Conservation (phyloP, 1,140 invertebrate genomes). For the Mizuhopecten yessoensis region DNA sequence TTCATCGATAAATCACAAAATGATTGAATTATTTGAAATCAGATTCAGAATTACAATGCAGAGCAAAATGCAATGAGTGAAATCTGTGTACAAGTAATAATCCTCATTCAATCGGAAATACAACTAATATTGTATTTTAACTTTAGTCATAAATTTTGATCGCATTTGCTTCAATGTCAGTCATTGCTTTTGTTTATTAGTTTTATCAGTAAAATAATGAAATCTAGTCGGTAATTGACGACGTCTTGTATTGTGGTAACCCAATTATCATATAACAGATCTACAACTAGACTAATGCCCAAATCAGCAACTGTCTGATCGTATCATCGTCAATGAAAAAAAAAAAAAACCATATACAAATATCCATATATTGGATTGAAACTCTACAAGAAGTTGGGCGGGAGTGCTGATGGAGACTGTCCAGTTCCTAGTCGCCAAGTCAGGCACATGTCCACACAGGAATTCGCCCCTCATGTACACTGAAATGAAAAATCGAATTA, state of each 20-base stretch:
- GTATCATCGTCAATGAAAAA: background rate
- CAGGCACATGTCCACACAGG: background rate
- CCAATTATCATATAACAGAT: background rate
- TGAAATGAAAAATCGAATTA: slow-evolving; percentile 36
- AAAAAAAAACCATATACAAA: background rate
- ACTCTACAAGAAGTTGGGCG: background rate
- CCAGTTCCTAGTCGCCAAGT: background rate
- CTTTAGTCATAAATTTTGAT: slow-evolving; percentile 9
- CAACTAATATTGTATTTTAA: slow-evolving; percentile 6
- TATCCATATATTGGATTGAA: background rate
- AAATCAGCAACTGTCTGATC: background rate
- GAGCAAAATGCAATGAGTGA: background rate
- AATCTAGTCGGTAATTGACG: background rate
- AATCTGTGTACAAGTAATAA: background rate
- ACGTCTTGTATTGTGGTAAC: slow-evolving; percentile 5
- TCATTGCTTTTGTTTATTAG: slow-evolving; percentile 12
- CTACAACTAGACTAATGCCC: slow-evolving; percentile 13
- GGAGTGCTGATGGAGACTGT: background rate
- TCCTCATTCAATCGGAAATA: slow-evolving; percentile 14
- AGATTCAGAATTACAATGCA: background rate
- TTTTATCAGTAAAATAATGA: slow-evolving; percentile 15
- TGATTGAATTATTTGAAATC: slow-evolving; percentile 12
- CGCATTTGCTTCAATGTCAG: background rate
- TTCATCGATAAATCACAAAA: background rate
- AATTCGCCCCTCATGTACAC: slow-evolving; percentile 14